Evolutionary conservation across 92 coral and sea anemone genomes (phyloP).

Genomic region (Scolanthus callimorphus): DNA sequence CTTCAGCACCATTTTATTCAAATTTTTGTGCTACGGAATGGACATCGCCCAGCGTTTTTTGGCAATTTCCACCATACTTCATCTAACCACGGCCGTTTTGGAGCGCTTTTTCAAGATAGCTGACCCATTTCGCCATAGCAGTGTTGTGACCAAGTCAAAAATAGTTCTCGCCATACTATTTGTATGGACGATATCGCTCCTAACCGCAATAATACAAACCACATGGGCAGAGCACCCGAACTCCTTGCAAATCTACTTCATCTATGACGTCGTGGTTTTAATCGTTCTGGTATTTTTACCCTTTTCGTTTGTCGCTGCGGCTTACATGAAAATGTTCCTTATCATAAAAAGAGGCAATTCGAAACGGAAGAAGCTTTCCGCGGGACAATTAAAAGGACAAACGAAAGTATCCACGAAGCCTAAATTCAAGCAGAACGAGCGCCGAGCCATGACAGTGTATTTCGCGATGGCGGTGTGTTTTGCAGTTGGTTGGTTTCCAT

Average conservation of each 20-base stretch:
- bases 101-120: conserved; percentile 62
- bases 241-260: neutral
- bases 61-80: conserved; percentile 62
- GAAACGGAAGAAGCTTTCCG: neutral
- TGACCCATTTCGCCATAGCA: conserved; percentile 35
- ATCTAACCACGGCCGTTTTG: conserved; percentile 42
- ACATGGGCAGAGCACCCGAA: conserved; percentile 15
- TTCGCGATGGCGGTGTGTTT: conserved; percentile 44
- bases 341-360: conserved; percentile 3
- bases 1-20: neutral
- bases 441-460: conserved; percentile 34
- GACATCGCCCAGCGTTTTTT: conserved; percentile 64
- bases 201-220: conserved; percentile 32
- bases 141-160: conserved; percentile 27
- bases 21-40: conserved; percentile 52
- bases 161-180: conserved; percentile 2
- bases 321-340: conserved; percentile 25
- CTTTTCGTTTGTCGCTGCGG: conserved; percentile 12
- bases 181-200: conserved; percentile 34
- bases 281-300: conserved; percentile 31
- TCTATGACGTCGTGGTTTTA: conserved; percentile 23
- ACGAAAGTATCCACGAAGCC: neutral
- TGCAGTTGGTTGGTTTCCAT: conserved; percentile 70
- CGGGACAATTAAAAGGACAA: neutral
- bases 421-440: conserved; percentile 28